phyloP scores from a whole-genome alignment of 1,140 invertebrate species.

The Cydia strobilella region DNA sequence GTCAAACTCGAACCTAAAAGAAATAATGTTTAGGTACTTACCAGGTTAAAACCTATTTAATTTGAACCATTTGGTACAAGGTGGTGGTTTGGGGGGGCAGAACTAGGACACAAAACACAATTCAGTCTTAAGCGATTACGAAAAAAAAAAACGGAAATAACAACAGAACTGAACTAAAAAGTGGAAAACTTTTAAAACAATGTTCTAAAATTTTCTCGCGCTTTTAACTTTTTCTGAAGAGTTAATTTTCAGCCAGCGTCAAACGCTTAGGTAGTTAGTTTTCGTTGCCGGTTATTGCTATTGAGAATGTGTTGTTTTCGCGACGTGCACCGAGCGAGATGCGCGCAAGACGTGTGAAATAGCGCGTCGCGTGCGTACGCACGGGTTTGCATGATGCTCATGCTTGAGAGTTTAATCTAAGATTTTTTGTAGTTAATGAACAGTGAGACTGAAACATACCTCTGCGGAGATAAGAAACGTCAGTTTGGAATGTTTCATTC shows the following conservation, averaged over 20 bases:
- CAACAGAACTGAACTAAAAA: background rate
- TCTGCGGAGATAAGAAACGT: background rate
- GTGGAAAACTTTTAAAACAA: background rate
- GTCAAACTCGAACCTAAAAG: no score
- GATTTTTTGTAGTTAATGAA: slow-evolving; percentile 37
- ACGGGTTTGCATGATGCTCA: background rate
- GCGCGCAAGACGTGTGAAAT: slow-evolving; percentile 59
- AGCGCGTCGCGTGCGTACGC: slow-evolving; percentile 20
- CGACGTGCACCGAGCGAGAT: slow-evolving; percentile 57
- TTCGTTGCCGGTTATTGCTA: slow-evolving; percentile 8
- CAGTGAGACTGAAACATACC: slow-evolving; percentile 32
- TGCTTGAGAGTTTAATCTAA: slow-evolving; percentile 14
- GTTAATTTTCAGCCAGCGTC: slow-evolving; percentile 1
- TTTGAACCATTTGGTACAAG: background rate
- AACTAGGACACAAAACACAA: no score
- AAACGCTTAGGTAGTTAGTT: background rate
- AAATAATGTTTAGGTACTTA: background rate
- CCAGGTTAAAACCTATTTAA: background rate
- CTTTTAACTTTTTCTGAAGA: background rate
- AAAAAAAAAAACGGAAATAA: background rate
- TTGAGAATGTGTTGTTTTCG: slow-evolving; percentile 24
- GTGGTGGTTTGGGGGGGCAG: background rate
- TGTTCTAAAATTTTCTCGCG: slow-evolving; percentile 4
- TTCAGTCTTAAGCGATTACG: no score
- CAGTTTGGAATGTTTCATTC: background rate